Conservation (phyloP, 2,113 vertebrate genomes). For the Spilogale gracilis region DNA sequence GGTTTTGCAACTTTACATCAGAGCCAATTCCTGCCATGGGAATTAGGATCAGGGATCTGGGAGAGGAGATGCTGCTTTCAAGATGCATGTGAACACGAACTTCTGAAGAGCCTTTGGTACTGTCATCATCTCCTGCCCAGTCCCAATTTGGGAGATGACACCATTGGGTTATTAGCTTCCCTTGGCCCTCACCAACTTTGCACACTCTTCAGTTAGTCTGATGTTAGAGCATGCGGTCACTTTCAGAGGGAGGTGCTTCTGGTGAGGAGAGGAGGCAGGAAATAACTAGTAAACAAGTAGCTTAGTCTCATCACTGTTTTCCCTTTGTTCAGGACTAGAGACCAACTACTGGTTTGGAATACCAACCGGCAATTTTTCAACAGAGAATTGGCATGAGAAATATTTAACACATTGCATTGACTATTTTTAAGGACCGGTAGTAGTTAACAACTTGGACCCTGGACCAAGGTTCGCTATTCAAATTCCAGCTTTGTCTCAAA, state of each 20-base stretch:
- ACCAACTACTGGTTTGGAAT: not conserved
- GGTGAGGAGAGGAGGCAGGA: not conserved
- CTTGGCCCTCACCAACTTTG: not conserved
- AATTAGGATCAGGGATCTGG: not conserved
- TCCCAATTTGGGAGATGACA: not conserved
- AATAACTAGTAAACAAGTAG: not conserved
- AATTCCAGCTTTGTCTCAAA: not conserved
- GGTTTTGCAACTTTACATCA: not conserved
- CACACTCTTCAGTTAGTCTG: not conserved
- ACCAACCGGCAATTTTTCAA: slow-evolving; percentile 6
- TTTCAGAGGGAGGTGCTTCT: not conserved
- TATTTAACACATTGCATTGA: not conserved
- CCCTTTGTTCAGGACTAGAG: not conserved
- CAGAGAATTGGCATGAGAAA: not conserved
- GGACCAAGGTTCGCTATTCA: not conserved
- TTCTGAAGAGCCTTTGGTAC: not conserved
- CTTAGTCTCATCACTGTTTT: not conserved
- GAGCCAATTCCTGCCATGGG: not conserved
- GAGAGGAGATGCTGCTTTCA: not conserved
- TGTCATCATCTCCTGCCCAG: not conserved
- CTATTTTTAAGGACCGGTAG: not conserved
- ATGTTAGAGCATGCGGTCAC: not conserved
- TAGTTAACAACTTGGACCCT: not conserved
- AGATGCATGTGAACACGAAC: not conserved
- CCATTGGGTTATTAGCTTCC: not conserved